phyloP scores from a whole-genome alignment of 2,113 vertebrate genomes.

The Sinosuthora webbiana region DNA sequence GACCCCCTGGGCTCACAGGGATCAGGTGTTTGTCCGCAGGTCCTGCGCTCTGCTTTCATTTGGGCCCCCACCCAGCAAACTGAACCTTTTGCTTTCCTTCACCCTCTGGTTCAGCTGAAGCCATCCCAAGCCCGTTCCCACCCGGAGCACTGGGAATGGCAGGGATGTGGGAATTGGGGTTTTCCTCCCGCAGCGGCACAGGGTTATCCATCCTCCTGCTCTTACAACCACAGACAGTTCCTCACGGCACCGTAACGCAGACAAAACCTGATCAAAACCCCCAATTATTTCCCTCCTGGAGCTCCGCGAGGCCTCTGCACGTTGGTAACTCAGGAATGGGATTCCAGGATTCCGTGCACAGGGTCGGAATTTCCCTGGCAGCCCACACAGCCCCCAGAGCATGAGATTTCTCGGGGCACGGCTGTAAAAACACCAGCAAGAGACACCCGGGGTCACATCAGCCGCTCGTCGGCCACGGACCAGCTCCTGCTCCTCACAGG shows the following conservation, averaged over 20 bases:
- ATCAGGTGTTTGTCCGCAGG: background rate
- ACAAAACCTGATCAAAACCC: background rate
- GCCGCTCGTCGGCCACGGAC: background rate
- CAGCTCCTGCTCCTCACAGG: background rate
- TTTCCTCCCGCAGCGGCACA: fast-evolving
- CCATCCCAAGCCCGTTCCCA: background rate
- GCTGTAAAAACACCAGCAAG: background rate
- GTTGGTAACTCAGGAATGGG: background rate
- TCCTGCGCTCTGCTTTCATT: background rate
- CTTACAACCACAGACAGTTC: background rate
- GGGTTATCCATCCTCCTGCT: background rate
- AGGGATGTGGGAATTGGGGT: fast-evolving
- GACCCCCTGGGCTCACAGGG: background rate
- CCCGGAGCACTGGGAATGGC: background rate
- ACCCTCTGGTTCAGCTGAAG: background rate
- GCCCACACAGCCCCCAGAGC: fast-evolving
- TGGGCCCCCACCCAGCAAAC: background rate
- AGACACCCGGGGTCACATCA: background rate
- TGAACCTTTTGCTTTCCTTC: background rate
- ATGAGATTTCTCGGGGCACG: fast-evolving
- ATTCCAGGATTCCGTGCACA: fast-evolving
- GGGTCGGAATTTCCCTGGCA: background rate
- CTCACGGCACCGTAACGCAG: fast-evolving
- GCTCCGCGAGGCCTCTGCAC: background rate
- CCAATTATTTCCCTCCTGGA: background rate